These are phyloP conservation scores for Cisticola juncidis DNA, from an alignment of 2,113 vertebrate species.

Conservation along the genomic window DNA sequence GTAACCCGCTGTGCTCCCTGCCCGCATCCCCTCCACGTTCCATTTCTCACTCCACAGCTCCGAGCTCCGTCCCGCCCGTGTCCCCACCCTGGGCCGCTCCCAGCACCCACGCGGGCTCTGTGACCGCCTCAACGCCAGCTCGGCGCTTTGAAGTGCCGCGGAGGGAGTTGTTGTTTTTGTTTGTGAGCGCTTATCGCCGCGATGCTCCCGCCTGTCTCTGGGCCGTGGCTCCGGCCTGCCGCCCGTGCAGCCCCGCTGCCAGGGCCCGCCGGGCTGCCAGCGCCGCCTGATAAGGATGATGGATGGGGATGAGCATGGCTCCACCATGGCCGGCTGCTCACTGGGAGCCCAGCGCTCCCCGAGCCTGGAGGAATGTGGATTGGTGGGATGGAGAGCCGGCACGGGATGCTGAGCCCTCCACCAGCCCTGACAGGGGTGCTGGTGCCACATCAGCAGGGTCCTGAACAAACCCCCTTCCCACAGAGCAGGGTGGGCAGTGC, in stretches of 20 bases:
- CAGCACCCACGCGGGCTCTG: neutral
- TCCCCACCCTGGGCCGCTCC: neutral
- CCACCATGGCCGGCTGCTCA: constrained; percentile 82
- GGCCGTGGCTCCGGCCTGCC: constrained; percentile 40
- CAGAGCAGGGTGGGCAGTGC: rapidly evolving
- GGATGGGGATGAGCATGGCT: constrained; percentile 89
- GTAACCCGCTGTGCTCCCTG: neutral
- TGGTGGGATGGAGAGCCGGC: neutral
- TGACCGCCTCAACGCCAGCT: constrained; percentile 48
- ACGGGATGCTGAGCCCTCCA: neutral
- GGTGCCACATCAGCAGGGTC: constrained; percentile 13
- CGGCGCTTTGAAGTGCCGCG: constrained; percentile 82
- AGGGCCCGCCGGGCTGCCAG: constrained; percentile 77
- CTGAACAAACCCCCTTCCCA: neutral
- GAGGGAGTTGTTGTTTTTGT: constrained; percentile 83
- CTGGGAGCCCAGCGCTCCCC: constrained; percentile 75
- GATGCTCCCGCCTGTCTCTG: constrained; percentile 58
- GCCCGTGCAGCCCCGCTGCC: constrained; percentile 59
- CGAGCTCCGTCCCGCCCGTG: rapidly evolving
- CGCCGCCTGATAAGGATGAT: constrained; percentile 91
- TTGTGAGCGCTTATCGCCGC: constrained; percentile 75
- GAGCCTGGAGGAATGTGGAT: constrained; percentile 66
- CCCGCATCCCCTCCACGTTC: neutral
- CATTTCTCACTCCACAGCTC: rapidly evolving
- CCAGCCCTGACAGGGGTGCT: neutral